Conservation (phyloP, 2,888 invertebrate genomes). For the Notocelia uddmanniana region DNA sequence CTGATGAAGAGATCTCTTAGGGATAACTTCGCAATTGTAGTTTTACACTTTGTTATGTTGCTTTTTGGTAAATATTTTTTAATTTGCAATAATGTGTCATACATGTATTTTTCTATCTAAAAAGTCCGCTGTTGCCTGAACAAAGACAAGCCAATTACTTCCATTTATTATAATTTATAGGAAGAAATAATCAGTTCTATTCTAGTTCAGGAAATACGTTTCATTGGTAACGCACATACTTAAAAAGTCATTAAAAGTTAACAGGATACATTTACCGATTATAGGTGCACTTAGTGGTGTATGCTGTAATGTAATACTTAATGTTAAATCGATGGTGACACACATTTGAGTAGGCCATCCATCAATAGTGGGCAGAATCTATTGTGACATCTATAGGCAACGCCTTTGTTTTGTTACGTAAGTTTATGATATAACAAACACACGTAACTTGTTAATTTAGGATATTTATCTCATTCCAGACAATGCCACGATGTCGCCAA, state of each 20-base stretch:
- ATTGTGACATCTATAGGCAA: constrained; percentile 16
- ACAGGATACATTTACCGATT: not conserved
- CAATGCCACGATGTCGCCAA: constrained; percentile 87
- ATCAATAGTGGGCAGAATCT: constrained; percentile 13
- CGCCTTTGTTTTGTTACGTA: constrained; percentile 11
- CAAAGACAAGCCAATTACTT: not conserved
- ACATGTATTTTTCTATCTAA: not conserved
- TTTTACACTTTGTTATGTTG: no score
- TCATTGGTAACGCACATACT: not conserved
- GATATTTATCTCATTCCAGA: constrained; percentile 80
- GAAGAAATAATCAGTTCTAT: not conserved
- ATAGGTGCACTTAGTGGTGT: not conserved
- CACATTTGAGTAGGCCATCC: constrained; percentile 7
- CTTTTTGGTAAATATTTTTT: no score
- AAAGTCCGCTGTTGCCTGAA: not conserved
- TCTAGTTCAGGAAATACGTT: not conserved
- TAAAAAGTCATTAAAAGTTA: constrained; percentile 2
- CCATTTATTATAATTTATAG: no score
- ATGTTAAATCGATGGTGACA: constrained; percentile 27
- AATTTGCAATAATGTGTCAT: no score
- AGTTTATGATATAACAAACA: constrained; percentile 1
- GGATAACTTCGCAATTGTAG: no score
- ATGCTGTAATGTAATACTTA: constrained; percentile 5
- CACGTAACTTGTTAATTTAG: constrained; percentile 6
- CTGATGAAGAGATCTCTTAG: no score